These are phyloP conservation scores for Carollia perspicillata DNA, from an alignment of 2,113 vertebrate species.

Conservation along the genomic window DNA sequence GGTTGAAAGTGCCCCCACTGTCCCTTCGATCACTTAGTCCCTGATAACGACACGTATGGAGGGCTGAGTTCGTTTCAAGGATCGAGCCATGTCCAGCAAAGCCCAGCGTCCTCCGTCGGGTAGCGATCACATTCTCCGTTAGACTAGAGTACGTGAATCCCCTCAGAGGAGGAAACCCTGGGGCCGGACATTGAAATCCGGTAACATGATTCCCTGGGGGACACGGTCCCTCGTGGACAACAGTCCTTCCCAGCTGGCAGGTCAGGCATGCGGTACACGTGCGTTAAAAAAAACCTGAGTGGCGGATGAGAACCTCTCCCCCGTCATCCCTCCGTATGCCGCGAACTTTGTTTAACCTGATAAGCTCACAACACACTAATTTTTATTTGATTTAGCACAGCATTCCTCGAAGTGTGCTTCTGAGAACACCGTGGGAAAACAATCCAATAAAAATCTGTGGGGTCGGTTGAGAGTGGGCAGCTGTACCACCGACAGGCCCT, in stretches of 20 bases:
- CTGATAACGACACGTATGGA: background rate
- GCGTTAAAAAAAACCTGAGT: background rate
- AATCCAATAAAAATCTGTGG: background rate
- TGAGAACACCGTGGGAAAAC: background rate
- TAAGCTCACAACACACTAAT: background rate
- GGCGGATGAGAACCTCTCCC: background rate
- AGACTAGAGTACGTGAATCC: background rate
- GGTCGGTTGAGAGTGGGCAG: background rate
- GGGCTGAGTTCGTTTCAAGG: background rate
- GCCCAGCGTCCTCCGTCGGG: background rate
- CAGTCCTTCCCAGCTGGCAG: background rate
- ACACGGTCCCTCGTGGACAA: background rate
- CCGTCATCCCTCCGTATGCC: background rate
- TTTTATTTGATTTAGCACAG: slow-evolving; percentile 12
- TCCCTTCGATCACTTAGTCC: background rate
- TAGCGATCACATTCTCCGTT: slow-evolving; percentile 39
- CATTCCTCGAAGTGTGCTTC: background rate
- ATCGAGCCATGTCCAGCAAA: background rate
- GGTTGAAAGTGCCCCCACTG: background rate
- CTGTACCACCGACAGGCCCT: background rate
- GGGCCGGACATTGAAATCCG: background rate
- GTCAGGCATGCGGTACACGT: background rate
- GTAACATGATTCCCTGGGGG: background rate
- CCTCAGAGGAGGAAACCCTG: background rate
- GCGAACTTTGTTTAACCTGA: background rate